Evolutionary conservation across 2,888 invertebrate species (phyloP).

Genomic region (Esperia sulphurella): DNA sequence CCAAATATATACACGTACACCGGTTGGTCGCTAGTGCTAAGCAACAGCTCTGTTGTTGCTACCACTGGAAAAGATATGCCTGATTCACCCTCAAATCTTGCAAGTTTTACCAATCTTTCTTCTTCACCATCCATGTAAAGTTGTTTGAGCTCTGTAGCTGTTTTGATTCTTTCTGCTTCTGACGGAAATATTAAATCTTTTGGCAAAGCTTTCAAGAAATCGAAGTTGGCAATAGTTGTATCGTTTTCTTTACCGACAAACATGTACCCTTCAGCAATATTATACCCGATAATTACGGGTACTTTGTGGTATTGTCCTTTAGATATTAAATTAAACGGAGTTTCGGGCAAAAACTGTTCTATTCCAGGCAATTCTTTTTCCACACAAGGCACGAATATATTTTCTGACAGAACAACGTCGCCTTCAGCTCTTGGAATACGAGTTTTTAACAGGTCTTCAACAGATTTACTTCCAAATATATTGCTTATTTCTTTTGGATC

Average conservation of each 20-base stretch:
- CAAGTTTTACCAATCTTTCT: slow-evolving; percentile 46
- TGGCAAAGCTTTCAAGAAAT: slow-evolving; percentile 49
- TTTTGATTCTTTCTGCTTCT: slow-evolving; percentile 31
- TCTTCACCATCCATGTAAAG: slow-evolving; percentile 62
- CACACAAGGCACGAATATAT: slow-evolving; percentile 63
- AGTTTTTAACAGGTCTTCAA: slow-evolving; percentile 38
- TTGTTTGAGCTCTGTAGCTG: slow-evolving; percentile 42
- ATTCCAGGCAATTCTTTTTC: slow-evolving; percentile 39
- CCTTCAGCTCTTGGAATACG: slow-evolving; percentile 56
- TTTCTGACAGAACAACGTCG: slow-evolving; percentile 57
- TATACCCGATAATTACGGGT: slow-evolving; percentile 60
- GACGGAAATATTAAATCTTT: slow-evolving; percentile 49
- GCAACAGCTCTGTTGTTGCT: slow-evolving; percentile 43
- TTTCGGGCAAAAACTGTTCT: slow-evolving; percentile 47
- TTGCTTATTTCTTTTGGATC: slow-evolving; percentile 48
- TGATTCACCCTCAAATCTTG: slow-evolving; percentile 55
- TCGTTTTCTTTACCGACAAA: slow-evolving; percentile 65
- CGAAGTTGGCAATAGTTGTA: slow-evolving; percentile 46
- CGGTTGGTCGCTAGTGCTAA: slow-evolving; percentile 34
- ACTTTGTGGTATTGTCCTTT: slow-evolving; percentile 48
- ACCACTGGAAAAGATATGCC: slow-evolving; percentile 53
- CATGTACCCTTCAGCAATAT: slow-evolving; percentile 60
- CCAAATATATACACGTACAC: slow-evolving; percentile 54
- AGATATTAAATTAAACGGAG: slow-evolving; percentile 49
- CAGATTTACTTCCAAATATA: slow-evolving; percentile 38